Conservation (phyloP, 64 coral and sea anemone genomes). For the Pocillopora damicornis region DNA sequence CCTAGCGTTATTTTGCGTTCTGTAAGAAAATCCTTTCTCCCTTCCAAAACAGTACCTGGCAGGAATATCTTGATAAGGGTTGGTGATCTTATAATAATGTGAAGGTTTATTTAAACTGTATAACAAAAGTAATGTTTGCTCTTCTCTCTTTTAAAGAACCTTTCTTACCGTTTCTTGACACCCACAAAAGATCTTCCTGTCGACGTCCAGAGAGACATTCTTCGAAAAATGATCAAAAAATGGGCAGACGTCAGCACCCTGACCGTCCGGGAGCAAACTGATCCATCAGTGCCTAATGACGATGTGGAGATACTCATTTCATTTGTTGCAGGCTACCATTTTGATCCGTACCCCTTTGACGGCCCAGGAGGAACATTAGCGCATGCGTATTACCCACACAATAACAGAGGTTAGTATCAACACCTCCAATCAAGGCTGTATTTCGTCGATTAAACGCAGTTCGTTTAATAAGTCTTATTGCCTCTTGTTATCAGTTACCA, state of each 20-base stretch:
- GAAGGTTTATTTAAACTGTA: too few species aligned
- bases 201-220: slow-evolving; percentile 1
- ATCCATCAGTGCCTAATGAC: background rate
- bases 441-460: too few species aligned
- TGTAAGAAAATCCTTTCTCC: too few species aligned
- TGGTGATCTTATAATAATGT: too few species aligned
- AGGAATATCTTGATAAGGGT: too few species aligned
- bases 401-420: slow-evolving; percentile 35
- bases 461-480: too few species aligned
- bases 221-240: slow-evolving; percentile 20
- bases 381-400: slow-evolving; percentile 59
- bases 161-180: slow-evolving; percentile 24
- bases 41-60: too few species aligned
- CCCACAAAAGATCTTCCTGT: slow-evolving; percentile 17
- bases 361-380: slow-evolving; percentile 47
- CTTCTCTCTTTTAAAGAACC: background rate
- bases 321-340: slow-evolving; percentile 12
- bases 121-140: background rate
- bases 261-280: slow-evolving; percentile 22
- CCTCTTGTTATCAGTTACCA: too few species aligned
- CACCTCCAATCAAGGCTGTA: too few species aligned
- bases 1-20: too few species aligned
- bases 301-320: slow-evolving; percentile 49
- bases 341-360: slow-evolving; percentile 52
- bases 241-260: slow-evolving; percentile 39